phyloP scores from a whole-genome alignment of 2,797 vertebrate species.

The Brotula barbata region DNA sequence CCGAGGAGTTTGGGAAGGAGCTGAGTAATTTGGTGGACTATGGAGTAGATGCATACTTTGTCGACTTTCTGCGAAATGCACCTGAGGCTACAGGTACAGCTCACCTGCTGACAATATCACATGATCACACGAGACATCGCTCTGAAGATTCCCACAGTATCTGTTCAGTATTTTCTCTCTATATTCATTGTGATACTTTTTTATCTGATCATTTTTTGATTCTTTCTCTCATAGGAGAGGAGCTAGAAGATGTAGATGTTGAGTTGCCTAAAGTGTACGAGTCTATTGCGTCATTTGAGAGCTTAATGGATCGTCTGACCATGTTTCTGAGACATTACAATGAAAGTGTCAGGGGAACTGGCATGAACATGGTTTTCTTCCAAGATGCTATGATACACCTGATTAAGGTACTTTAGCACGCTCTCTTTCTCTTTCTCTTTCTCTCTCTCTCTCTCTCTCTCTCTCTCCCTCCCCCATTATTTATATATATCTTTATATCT shows the following conservation, averaged over 20 bases:
- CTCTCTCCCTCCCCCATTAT: too few relatives aligned
- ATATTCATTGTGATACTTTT: too few relatives aligned
- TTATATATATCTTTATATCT: too few relatives aligned
- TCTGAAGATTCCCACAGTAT: not conserved
- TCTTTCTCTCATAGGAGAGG: conserved; percentile 79
- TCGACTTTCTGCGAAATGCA: conserved; percentile 91
- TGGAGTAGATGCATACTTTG: conserved; percentile 85
- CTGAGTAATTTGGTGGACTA: conserved; percentile 67
- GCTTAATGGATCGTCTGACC: conserved; percentile 83
- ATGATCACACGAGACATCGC: not conserved
- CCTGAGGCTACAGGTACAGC: conserved; percentile 86
- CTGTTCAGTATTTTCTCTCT: too few relatives aligned
- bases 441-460: too few relatives aligned
- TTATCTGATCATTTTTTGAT: conserved; percentile 4
- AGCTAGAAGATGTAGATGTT: conserved; percentile 80
- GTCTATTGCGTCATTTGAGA: conserved; percentile 83
- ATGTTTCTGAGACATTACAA: conserved; percentile 88
- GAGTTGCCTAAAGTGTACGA: conserved; percentile 92
- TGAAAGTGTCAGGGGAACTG: conserved; percentile 86
- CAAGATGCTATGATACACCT: conserved; percentile 92
- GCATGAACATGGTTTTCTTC: conserved; percentile 96
- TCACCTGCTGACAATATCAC: not conserved
- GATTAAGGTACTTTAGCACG: conserved; percentile 86
- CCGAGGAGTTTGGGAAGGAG: conserved; percentile 79
- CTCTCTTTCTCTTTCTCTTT: too few relatives aligned